These are phyloP conservation scores for Psilopogon haemacephalus DNA, from an alignment of 2,113 vertebrate species.

Conservation along the genomic window DNA sequence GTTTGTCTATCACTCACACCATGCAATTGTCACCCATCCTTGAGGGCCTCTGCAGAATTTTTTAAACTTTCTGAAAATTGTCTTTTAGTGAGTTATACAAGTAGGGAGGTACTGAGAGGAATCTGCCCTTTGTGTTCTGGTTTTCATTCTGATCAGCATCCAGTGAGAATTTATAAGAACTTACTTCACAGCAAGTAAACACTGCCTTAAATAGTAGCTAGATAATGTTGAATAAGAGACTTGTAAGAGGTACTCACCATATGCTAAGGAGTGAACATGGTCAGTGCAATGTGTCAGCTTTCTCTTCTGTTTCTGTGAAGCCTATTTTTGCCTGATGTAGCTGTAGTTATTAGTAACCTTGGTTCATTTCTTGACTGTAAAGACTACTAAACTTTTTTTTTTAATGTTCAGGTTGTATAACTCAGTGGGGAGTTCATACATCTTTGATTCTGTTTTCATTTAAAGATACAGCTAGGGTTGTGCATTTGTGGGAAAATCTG, in stretches of 20 bases:
- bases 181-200: not conserved
- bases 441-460: not conserved
- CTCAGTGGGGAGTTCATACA: not conserved
- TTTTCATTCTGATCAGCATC: not conserved
- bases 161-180: not conserved
- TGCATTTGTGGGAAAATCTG: not conserved
- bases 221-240: not conserved
- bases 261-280: not conserved
- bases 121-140: accelerated
- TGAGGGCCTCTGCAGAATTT: not conserved
- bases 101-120: not conserved
- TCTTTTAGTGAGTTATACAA: not conserved
- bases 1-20: not conserved
- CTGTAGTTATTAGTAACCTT: not conserved
- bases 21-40: not conserved
- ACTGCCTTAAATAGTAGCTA: not conserved
- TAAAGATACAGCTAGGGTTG: not conserved
- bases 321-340: not conserved
- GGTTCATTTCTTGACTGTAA: not conserved
- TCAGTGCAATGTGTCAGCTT: not conserved
- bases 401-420: not conserved
- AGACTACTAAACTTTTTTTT: not conserved
- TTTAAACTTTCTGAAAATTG: not conserved
- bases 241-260: not conserved
- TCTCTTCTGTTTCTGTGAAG: not conserved